Evolutionary conservation across 2,888 invertebrate species (phyloP), one percentile per base, ranked within the genome.

Genomic region (Spilarctia lutea): DNA sequence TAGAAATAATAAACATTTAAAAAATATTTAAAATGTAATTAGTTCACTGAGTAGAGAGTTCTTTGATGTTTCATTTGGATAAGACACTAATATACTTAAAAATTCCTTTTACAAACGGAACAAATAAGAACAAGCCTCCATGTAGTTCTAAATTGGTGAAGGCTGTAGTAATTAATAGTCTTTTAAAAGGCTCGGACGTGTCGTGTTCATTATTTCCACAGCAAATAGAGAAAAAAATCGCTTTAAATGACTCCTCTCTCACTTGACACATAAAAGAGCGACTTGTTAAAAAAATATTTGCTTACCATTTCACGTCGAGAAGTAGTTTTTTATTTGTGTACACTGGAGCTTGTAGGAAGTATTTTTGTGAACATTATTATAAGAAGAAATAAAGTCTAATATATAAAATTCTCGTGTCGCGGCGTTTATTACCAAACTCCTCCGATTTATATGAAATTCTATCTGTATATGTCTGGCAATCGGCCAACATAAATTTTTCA

Each of bases 151-250:
- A 78, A 75, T 75, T 75, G 71, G 74, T 79, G 77, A 81, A 79
- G 79, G 79, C 73, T 75, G 71, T 48, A 68, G 76, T 83, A 83
- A 83, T 79, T 83, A 82, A 79, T 60, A 70, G 78, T 73, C 75
- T 76, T 78, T 75, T 45, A 75, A 77, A 66, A 77, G 76, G 72
- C 67, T 67, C 75, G 39, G 65, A 67, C 65, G 56, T 72, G 33
- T 65, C 78, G 74, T 69, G 73, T 84, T 84, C 79, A 82, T 84
- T 84, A 84, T 84, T 84, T 84, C 79, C 77, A 81, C 76, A 71
- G 66, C 67, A 77, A 79, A 83, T 77, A 79, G 77, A 68, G 39
- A 81, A 79, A 78, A 72, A 52, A 24, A 20, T 1, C 7, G 45
- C 68, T 75, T 76, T 78, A 80, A 82, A 75, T 81, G 76, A 65